Conservation (phyloP, 2,113 vertebrate genomes). For the Chloropsis hardwickii region DNA sequence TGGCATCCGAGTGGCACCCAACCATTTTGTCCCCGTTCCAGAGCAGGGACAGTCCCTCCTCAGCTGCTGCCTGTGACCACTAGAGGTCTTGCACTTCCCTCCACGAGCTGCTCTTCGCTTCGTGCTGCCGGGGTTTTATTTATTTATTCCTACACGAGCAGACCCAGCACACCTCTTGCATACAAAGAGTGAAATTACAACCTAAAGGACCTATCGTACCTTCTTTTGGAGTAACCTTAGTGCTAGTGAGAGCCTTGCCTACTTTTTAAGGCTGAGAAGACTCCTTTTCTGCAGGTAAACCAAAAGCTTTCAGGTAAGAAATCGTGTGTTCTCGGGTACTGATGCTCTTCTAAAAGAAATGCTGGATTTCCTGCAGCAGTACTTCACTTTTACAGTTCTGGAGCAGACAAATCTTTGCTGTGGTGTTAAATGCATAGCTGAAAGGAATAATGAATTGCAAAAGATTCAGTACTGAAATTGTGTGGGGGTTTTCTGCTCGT, state of each 20-base stretch:
- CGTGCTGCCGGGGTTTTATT: constrained; percentile 65
- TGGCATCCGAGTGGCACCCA: background rate
- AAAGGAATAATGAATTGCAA: constrained; percentile 46
- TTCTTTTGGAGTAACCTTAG: constrained; percentile 64
- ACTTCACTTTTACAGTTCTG: constrained; percentile 67
- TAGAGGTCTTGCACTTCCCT: constrained; percentile 75
- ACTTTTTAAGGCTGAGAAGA: constrained; percentile 41
- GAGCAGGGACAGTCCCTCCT: background rate
- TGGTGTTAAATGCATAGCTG: constrained; percentile 27
- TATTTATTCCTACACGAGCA: constrained; percentile 80
- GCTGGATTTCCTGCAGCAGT: constrained; percentile 30
- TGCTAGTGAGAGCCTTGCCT: constrained; percentile 47
- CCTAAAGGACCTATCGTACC: constrained; percentile 51
- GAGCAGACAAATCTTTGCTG: background rate
- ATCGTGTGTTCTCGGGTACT: constrained; percentile 46
- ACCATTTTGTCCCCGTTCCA: constrained; percentile 19
- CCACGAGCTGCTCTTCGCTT: constrained; percentile 51
- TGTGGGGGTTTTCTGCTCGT: background rate
- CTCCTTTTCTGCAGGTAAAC: constrained; percentile 66
- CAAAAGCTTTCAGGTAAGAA: constrained; percentile 77
- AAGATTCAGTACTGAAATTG: constrained; percentile 7
- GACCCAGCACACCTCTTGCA: constrained; percentile 71
- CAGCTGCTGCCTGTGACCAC: constrained; percentile 66
- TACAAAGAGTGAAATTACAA: constrained; percentile 69
- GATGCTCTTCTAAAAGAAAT: constrained; percentile 57